Evolutionary conservation across 2,113 vertebrate genomes (phyloP).

Genomic region (Labeo catla): DNA sequence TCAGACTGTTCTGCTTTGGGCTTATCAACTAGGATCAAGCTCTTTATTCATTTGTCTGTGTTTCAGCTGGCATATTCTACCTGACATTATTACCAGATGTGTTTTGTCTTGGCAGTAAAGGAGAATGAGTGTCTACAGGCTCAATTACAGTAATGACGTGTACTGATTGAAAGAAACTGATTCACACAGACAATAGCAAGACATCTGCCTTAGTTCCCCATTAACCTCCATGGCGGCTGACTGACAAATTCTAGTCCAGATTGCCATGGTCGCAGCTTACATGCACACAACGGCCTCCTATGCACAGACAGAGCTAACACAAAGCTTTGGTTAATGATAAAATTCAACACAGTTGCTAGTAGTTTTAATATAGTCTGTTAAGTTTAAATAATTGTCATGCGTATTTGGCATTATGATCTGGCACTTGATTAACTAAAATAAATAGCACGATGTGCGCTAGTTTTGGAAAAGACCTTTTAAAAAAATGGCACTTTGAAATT

Average conservation of each 20-base stretch:
- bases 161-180: slow-evolving; percentile 71
- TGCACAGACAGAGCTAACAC: not conserved
- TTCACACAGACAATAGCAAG: slow-evolving; percentile 69
- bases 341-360: not conserved
- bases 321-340: not conserved
- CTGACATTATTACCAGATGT: slow-evolving; percentile 77
- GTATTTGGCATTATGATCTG: not conserved
- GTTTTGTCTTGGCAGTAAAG: slow-evolving; percentile 69
- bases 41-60: slow-evolving; percentile 61
- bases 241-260: slow-evolving; percentile 67
- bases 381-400: not conserved
- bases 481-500: not conserved
- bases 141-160: slow-evolving; percentile 73
- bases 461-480: not conserved
- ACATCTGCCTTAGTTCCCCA: slow-evolving; percentile 73
- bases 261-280: slow-evolving; percentile 59
- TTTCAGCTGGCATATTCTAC: slow-evolving; percentile 67
- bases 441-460: not conserved
- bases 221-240: slow-evolving; percentile 69
- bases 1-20: slow-evolving; percentile 62
- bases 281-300: slow-evolving; percentile 17
- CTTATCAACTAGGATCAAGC: slow-evolving; percentile 68
- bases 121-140: slow-evolving; percentile 66
- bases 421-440: not conserved
- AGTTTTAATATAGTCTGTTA: not conserved